These are phyloP conservation scores for Microctonus brassicae DNA, from an alignment of 2,888 invertebrate species.

Conservation along the genomic window DNA sequence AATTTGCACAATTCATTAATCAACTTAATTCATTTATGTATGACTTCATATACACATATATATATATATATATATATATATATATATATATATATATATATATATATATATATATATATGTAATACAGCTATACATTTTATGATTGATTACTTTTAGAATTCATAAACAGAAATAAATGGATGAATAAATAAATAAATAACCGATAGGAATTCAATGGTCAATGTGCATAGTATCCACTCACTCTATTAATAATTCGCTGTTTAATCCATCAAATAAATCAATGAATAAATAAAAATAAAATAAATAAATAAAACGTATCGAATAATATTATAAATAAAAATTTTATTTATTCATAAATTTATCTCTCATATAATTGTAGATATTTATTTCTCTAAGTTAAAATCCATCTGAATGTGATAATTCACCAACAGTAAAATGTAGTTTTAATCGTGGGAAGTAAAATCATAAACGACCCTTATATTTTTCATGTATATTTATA, in stretches of 20 bases:
- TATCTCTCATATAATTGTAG: too few species aligned
- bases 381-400: too few species aligned
- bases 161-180: constrained; percentile 40
- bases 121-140: neutral
- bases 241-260: constrained; percentile 19
- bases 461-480: neutral
- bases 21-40: constrained; percentile 34
- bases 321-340: neutral
- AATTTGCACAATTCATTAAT: constrained; percentile 36
- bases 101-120: too few species aligned
- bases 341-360: too few species aligned
- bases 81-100: too few species aligned
- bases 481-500: neutral
- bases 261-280: too few species aligned
- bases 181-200: constrained; percentile 36
- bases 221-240: constrained; percentile 4
- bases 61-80: too few species aligned
- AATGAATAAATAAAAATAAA: too few species aligned
- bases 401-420: too few species aligned
- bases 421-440: too few species aligned
- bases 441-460: constrained; percentile 1
- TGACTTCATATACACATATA: too few species aligned
- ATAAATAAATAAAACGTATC: too few species aligned
- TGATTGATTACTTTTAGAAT: constrained; percentile 49
- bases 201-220: constrained; percentile 14